These are phyloP conservation scores for Cybosia mesomella DNA, from an alignment of 2,888 invertebrate genomes.

Conservation along the genomic window DNA sequence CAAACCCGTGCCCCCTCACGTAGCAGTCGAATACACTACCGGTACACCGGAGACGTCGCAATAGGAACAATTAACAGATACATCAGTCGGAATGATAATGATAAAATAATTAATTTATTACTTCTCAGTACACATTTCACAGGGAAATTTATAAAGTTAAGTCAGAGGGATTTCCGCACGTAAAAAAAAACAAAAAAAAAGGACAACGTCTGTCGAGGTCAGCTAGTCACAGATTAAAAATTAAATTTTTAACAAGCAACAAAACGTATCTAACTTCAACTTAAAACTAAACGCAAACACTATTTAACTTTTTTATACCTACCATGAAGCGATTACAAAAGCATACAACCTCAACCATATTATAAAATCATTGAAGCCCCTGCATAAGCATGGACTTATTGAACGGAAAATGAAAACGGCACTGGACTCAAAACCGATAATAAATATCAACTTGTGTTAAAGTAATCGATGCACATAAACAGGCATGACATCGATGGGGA, in stretches of 20 bases:
- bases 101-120: too few species aligned
- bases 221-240: too few species aligned
- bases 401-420: conserved; percentile 9
- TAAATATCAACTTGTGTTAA: conserved; percentile 27
- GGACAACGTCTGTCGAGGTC: too few species aligned
- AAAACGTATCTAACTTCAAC: background rate
- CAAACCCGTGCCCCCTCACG: too few species aligned
- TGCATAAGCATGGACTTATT: background rate
- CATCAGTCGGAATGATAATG: too few species aligned
- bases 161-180: too few species aligned
- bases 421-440: conserved; percentile 18
- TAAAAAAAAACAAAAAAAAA: too few species aligned
- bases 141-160: too few species aligned
- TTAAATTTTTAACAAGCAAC: background rate
- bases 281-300: background rate
- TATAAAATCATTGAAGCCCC: conserved; percentile 1
- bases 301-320: background rate
- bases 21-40: too few species aligned
- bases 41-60: too few species aligned
- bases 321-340: background rate
- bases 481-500: conserved; percentile 15
- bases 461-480: conserved; percentile 37
- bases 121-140: too few species aligned
- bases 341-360: background rate
- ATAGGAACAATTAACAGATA: too few species aligned